Evolutionary conservation across 1,140 invertebrate species (phyloP).

Genomic region (Sitophilus oryzae): DNA sequence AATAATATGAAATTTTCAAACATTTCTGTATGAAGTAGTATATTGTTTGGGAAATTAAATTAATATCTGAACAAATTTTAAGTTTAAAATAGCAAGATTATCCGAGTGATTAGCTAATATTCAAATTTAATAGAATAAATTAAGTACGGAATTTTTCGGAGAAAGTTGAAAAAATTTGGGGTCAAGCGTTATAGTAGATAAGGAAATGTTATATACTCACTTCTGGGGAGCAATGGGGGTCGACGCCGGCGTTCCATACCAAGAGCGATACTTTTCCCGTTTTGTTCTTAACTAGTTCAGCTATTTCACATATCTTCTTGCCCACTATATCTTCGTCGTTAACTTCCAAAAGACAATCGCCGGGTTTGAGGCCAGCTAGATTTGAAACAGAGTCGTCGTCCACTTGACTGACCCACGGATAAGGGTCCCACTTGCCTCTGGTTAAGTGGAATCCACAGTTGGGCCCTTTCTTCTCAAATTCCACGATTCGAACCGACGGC

Average conservation of each 20-base stretch:
- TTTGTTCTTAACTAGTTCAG: conserved; percentile 48
- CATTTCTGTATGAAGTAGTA: no score
- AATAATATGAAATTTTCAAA: no score
- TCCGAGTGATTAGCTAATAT: no score
- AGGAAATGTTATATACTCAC: conserved; percentile 32
- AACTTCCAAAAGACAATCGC: conserved; percentile 61
- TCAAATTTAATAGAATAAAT: no score
- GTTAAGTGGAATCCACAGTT: conserved; percentile 59
- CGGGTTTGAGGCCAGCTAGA: conserved; percentile 47
- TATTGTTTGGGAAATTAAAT: no score
- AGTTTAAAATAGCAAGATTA: not conserved
- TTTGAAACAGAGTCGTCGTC: conserved; percentile 47
- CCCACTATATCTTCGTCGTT: conserved; percentile 57
- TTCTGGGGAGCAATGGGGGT: conserved; percentile 46
- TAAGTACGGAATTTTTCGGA: no score
- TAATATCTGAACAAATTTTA: not conserved
- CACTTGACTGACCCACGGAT: conserved; percentile 59
- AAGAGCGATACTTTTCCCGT: conserved; percentile 42
- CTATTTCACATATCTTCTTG: conserved; percentile 52
- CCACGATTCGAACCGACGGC: conserved; percentile 38
- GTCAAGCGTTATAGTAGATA: not conserved
- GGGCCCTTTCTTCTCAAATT: conserved; percentile 38
- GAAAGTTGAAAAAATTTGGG: not conserved
- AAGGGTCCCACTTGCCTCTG: conserved; percentile 64
- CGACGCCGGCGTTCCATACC: conserved; percentile 47